Conservation (phyloP, 2,113 vertebrate genomes). For the Boulengerochromis microlepis region DNA sequence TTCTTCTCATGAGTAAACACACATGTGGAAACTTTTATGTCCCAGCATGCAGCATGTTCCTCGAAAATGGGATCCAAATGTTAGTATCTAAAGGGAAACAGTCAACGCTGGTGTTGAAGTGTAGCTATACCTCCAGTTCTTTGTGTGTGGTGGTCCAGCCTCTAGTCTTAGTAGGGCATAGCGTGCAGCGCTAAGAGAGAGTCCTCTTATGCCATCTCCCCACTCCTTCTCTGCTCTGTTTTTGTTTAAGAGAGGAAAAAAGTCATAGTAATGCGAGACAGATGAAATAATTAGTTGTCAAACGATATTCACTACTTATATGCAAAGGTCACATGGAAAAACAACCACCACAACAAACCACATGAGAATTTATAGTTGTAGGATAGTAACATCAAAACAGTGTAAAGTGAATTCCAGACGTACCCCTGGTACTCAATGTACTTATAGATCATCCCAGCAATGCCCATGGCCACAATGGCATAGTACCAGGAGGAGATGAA, state of each 20-base stretch:
- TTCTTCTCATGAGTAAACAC: background rate
- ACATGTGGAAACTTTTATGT: background rate
- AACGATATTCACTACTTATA: background rate
- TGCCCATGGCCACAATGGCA: slow-evolving; percentile 93
- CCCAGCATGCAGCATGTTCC: background rate
- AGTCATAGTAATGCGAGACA: background rate
- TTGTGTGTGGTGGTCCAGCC: slow-evolving; percentile 94
- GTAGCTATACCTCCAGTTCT: slow-evolving; percentile 89
- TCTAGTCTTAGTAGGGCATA: slow-evolving; percentile 89
- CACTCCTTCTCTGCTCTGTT: slow-evolving; percentile 92
- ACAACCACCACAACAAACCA: background rate
- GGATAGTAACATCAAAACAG: background rate
- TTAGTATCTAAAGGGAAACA: background rate
- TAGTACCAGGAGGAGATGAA: slow-evolving; percentile 99
- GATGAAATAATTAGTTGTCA: background rate
- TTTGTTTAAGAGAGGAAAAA: background rate
- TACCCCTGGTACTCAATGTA: slow-evolving; percentile 99
- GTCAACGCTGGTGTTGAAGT: background rate
- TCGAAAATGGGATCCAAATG: background rate
- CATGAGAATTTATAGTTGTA: background rate
- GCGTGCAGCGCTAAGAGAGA: slow-evolving; percentile 92
- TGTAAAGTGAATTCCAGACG: slow-evolving; percentile 39
- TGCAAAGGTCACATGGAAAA: background rate
- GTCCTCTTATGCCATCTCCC: slow-evolving; percentile 94
- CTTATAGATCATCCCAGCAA: slow-evolving; percentile 99